Conservation (phyloP, 2,113 vertebrate species). For the Macroglossus sobrinus region DNA sequence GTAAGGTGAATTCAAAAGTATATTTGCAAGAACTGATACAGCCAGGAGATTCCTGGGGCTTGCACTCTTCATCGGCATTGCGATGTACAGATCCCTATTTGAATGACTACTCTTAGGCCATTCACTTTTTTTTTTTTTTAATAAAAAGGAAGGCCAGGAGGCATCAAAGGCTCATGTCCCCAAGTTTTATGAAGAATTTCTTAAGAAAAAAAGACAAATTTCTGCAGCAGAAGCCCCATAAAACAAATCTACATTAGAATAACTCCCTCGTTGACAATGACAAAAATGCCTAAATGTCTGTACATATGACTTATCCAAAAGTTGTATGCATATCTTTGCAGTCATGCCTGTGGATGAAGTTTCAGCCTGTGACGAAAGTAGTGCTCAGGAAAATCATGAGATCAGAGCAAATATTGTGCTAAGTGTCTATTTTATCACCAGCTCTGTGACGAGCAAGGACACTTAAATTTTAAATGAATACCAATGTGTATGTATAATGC, state of each 20-base stretch:
- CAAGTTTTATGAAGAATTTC: conserved; percentile 14
- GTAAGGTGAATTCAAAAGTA: conserved; percentile 35
- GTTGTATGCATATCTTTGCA: neutral
- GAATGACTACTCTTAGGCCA: neutral
- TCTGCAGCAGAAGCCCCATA: neutral
- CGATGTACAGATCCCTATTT: neutral
- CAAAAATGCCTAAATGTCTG: neutral
- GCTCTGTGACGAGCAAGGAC: neutral
- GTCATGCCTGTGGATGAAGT: neutral
- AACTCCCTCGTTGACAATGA: neutral
- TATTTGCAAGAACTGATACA: neutral
- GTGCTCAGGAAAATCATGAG: conserved; percentile 13
- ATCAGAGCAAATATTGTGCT: neutral
- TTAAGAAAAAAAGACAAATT: conserved; percentile 30
- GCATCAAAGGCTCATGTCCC: neutral
- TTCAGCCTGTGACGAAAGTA: conserved; percentile 8
- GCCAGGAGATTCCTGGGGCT: neutral
- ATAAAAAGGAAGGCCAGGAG: neutral
- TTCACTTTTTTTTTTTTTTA: neutral
- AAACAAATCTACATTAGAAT: conserved; percentile 3
- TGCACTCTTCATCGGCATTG: neutral
- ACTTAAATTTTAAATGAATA: conserved; percentile 29
- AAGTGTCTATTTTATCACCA: conserved; percentile 30
- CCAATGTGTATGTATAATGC: neutral
- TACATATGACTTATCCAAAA: neutral